Evolutionary conservation across 2,888 invertebrate species (phyloP).

Genomic region (Rotaria sp.): DNA sequence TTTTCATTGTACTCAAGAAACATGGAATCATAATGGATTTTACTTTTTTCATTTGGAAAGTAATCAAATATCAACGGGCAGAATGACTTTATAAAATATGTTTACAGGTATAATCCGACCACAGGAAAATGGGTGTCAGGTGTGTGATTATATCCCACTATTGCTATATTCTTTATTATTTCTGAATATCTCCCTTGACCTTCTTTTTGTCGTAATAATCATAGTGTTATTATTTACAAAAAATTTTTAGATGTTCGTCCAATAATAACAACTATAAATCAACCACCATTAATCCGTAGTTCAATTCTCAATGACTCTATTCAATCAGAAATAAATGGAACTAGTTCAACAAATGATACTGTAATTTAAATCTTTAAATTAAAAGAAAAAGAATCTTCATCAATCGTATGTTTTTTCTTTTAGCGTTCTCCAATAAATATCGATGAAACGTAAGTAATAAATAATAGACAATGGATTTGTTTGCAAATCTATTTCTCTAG

Average conservation of each 20-base stretch:
- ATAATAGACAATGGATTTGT: not conserved
- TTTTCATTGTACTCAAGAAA: no score
- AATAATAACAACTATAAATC: not conserved
- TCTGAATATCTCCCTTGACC: no score
- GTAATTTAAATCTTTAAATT: not conserved
- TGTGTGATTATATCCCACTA: no score
- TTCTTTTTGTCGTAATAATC: not conserved
- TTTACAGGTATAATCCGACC: no score
- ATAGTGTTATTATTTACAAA: not conserved
- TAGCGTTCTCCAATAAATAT: not conserved
- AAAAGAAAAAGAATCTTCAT: not conserved
- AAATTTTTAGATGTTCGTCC: not conserved
- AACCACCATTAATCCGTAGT: constrained; percentile 17
- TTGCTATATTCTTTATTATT: no score
- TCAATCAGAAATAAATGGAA: not conserved
- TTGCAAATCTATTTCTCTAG: constrained; percentile 7
- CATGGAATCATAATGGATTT: no score
- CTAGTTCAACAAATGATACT: not conserved
- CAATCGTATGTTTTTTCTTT: not conserved
- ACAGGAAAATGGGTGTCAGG: no score
- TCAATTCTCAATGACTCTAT: not conserved
- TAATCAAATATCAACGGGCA: no score
- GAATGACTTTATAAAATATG: no score
- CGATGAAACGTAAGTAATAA: not conserved
- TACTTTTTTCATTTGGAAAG: no score